A percentile compares a stretch with the other conserved stretches of the same genome.
These are phyloP conservation scores for Pilophorus perplexus DNA, from an alignment of 2,888 invertebrate species.

Conservation along the genomic window DNA sequence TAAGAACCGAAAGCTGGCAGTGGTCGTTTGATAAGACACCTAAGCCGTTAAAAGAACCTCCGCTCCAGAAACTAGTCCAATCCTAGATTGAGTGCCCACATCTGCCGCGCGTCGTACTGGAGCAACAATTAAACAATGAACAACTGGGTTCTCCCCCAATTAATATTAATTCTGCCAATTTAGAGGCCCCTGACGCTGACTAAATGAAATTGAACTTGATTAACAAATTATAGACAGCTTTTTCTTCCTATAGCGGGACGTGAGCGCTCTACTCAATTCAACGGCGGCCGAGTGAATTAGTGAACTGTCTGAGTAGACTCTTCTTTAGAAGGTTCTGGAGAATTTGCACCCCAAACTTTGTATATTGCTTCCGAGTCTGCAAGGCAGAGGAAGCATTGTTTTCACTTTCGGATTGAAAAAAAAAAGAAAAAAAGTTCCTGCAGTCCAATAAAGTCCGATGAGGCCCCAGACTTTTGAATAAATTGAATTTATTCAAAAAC, in stretches of 20 bases:
- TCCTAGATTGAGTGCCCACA: slow-evolving; percentile 37
- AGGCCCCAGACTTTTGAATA: too few species aligned
- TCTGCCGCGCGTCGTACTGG: slow-evolving; percentile 31
- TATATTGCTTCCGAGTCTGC: too few species aligned
- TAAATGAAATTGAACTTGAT: slow-evolving; percentile 43
- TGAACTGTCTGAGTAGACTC: slow-evolving; percentile 12
- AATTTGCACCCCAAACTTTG: too few species aligned
- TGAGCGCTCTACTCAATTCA: slow-evolving; percentile 25
- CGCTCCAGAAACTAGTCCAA: slow-evolving; percentile 22
- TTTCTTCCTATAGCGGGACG: slow-evolving; percentile 11
- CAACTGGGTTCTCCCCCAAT: slow-evolving; percentile 33
- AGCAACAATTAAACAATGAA: slow-evolving; percentile 39
- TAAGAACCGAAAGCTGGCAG: too few species aligned
- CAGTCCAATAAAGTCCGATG: too few species aligned
- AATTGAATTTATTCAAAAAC: too few species aligned
- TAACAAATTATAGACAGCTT: slow-evolving; percentile 43
- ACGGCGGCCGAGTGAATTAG: slow-evolving; percentile 26
- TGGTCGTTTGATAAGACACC: slow-evolving; percentile 5
- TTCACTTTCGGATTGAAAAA: too few species aligned
- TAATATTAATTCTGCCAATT: slow-evolving; percentile 42
- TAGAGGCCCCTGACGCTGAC: slow-evolving; percentile 33
- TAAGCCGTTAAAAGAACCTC: background rate
- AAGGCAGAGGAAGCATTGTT: too few species aligned
- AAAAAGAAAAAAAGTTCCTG: too few species aligned
- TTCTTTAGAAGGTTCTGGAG: too few species aligned